Percentiles rank a stretch among this genome's conserved stretches.
phyloP scores from a whole-genome alignment of 2,113 vertebrate genomes.

The Saguinus midas region DNA sequence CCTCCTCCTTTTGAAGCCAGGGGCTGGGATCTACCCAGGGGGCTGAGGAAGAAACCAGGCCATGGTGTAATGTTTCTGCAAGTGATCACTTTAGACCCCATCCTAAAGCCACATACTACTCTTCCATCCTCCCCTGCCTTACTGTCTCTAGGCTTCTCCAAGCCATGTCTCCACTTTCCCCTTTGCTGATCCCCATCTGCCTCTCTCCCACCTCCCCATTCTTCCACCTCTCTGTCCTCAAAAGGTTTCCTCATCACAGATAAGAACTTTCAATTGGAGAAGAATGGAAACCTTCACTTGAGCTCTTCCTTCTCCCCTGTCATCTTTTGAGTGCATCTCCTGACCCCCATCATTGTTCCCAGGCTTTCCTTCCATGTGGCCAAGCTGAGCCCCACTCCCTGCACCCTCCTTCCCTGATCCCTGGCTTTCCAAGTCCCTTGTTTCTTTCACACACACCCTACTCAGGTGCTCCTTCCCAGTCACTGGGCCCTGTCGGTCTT shows the following conservation, averaged over 20 bases:
- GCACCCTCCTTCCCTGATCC: too few species aligned
- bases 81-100: neutral
- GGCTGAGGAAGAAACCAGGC: neutral
- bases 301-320: neutral
- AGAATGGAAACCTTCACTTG: neutral
- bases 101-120: neutral
- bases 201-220: too few species aligned
- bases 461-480: neutral
- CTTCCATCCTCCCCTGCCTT: neutral
- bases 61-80: neutral
- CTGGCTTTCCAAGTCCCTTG: accelerated
- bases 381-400: too few species aligned
- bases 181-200: neutral
- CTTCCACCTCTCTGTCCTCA: neutral
- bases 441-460: neutral
- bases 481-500: neutral
- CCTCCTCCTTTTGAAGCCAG: neutral
- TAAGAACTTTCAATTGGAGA: accelerated
- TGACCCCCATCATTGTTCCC: neutral
- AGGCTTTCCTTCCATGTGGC: neutral
- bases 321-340: neutral
- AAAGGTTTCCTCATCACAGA: neutral
- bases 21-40: neutral
- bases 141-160: accelerated
- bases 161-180: neutral